Percentiles rank a stretch among this genome's conserved stretches.
These are phyloP conservation scores for Emmelina monodactyla DNA, from an alignment of 2,888 invertebrate genomes.

Conservation along the genomic window DNA sequence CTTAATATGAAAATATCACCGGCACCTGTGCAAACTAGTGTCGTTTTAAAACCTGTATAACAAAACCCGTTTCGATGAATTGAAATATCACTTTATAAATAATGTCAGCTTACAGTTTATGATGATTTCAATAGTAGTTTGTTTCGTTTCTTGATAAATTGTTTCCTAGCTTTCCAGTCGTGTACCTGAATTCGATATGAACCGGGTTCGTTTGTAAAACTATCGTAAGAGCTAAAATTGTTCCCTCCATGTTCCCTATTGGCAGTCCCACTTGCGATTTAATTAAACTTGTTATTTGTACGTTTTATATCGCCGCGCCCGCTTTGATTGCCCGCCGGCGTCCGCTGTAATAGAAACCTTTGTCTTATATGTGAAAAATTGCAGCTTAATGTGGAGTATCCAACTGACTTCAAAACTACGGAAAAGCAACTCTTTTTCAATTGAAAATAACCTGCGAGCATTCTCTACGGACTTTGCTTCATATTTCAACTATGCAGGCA, in stretches of 20 bases:
- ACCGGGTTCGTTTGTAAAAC: constrained; percentile 58
- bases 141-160: too few relatives aligned
- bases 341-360: constrained; percentile 4
- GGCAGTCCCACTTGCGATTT: constrained; percentile 56
- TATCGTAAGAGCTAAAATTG: constrained; percentile 53
- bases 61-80: neutral
- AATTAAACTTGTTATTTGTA: constrained; percentile 65
- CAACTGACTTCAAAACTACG: too few relatives aligned
- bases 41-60: too few relatives aligned
- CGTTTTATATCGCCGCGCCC: constrained; percentile 53
- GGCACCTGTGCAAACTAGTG: neutral
- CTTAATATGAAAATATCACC: neutral
- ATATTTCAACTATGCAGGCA: too few relatives aligned
- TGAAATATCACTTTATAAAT: constrained; percentile 1
- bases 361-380: constrained; percentile 8
- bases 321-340: constrained; percentile 48
- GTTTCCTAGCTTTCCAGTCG: constrained; percentile 29
- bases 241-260: too few relatives aligned
- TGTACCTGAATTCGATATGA: constrained; percentile 41
- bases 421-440: too few relatives aligned
- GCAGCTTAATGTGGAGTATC: too few relatives aligned
- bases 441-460: too few relatives aligned
- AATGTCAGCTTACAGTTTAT: too few relatives aligned
- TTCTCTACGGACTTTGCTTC: too few relatives aligned
- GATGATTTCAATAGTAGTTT: too few relatives aligned